Evolutionary conservation across 2,888 invertebrate species (phyloP), one percentile per base, ranked within the genome.

Genomic region (Patella ulyssiponensis): DNA sequence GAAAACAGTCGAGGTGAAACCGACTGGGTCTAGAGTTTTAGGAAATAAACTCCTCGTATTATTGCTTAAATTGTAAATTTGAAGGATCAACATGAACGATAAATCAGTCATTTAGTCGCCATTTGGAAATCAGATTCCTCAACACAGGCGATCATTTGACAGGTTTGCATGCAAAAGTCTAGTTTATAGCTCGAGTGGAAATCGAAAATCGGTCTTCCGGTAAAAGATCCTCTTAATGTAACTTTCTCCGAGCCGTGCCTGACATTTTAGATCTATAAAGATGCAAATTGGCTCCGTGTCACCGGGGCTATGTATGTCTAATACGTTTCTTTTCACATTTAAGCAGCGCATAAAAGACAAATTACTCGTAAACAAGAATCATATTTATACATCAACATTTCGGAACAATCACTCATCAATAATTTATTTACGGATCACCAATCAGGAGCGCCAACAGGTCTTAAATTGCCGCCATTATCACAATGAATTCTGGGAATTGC

Each of bases 21-120:
- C 44, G 44, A 44, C 44, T 44, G 44, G 0, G 44, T 44, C 44
- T 44, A 44, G 44, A 44, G 44, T 44, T 44, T 44, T 44, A 44
- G 44, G 44, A 44, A 44, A 44, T 44, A 44, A 44, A 44, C 44
- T 44, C 44, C 44, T 64, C 12, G 14, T 64, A 64, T 64, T 64
- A 64, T 64, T 64, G 64, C 23, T 64, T 64, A 64, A 64, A 64
- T 64, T 20, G 64, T 64, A 64, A 64, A 23, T 20, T 64, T 64
- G 23, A 23, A 23, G 64, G 23, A 64, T 64, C 23, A 64, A 64
- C 20, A 23, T 23, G 23, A 64, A 64, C 64, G 23, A 64, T 64
- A 64, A 64, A 64, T 64, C 64, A 64, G 64, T 64, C 64, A 64
- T 64, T 64, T 64, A 64, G 64, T 64, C 64, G 64, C 64, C 64